Evolutionary conservation across 2,888 invertebrate genomes (phyloP).

Genomic region (Drosophila pseudotakahashii): DNA sequence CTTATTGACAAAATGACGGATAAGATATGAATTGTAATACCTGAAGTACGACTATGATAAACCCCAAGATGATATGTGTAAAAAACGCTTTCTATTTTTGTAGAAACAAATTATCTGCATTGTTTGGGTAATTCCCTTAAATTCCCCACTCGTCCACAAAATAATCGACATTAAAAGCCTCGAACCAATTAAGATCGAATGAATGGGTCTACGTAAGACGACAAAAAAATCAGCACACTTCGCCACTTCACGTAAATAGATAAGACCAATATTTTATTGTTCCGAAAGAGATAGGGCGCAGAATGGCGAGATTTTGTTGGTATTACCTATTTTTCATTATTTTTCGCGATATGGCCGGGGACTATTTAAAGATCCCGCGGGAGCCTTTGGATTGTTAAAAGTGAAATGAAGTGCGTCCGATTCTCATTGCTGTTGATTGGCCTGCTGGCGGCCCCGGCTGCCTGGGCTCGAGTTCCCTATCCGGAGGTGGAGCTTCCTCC

Average conservation of each 20-base stretch:
- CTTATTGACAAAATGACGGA: neutral
- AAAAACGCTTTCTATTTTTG: constrained; percentile 23
- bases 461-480: constrained; percentile 54
- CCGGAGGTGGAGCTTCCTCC: constrained; percentile 60
- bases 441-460: constrained; percentile 45
- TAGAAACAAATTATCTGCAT: constrained; percentile 13
- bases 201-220: constrained; percentile 27
- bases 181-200: constrained; percentile 41
- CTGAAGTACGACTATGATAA: constrained; percentile 12
- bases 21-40: constrained; percentile 4
- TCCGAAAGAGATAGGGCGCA: constrained; percentile 19
- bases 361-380: constrained; percentile 60
- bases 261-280: constrained; percentile 29
- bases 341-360: constrained; percentile 25
- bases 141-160: constrained; percentile 28
- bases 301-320: constrained; percentile 27
- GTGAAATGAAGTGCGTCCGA: constrained; percentile 67
- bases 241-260: constrained; percentile 24
- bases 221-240: constrained; percentile 25
- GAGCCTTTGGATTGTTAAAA: constrained; percentile 25
- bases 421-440: constrained; percentile 60
- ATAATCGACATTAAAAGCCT: constrained; percentile 27
- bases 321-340: constrained; percentile 58
- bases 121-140: constrained; percentile 28
- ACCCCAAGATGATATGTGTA: constrained; percentile 1